phyloP scores from a whole-genome alignment of 1,140 invertebrate species.

The Orius laevigatus region DNA sequence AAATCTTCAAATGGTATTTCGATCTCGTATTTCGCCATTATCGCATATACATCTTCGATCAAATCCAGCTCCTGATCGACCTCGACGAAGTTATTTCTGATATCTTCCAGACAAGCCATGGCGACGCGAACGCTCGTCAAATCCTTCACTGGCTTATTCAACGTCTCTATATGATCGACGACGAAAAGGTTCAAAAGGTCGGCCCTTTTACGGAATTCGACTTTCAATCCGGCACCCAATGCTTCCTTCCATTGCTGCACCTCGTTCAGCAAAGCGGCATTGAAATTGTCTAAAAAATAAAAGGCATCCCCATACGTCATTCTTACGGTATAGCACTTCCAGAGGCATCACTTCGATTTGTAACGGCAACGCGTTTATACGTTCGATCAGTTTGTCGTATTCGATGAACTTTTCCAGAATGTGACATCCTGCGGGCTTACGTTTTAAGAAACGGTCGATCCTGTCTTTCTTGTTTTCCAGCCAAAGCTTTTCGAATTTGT shows the following conservation, averaged over 20 bases:
- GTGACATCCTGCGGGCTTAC: background rate
- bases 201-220: slow-evolving; percentile 43
- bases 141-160: slow-evolving; percentile 40
- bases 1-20: slow-evolving; percentile 58
- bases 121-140: slow-evolving; percentile 54
- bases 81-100: slow-evolving; percentile 39
- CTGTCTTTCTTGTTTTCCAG: background rate
- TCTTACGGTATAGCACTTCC: slow-evolving; percentile 1
- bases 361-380: slow-evolving; percentile 46
- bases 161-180: slow-evolving; percentile 42
- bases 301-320: no score
- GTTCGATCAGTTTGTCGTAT: slow-evolving; percentile 12
- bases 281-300: slow-evolving; percentile 51
- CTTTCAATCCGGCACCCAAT: slow-evolving; percentile 40
- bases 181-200: slow-evolving; percentile 49
- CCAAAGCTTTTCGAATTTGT: slow-evolving; percentile 4
- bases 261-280: slow-evolving; percentile 48
- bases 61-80: slow-evolving; percentile 55
- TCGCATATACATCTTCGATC: slow-evolving; percentile 63
- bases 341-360: slow-evolving; percentile 27
- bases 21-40: slow-evolving; percentile 52
- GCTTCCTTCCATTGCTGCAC: slow-evolving; percentile 51
- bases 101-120: slow-evolving; percentile 56
- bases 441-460: background rate
- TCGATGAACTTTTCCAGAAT: slow-evolving; percentile 8